Base-by-base conservation (phyloP, 2,888 invertebrate genomes). In the Cyclophora albipunctata region DNA sequence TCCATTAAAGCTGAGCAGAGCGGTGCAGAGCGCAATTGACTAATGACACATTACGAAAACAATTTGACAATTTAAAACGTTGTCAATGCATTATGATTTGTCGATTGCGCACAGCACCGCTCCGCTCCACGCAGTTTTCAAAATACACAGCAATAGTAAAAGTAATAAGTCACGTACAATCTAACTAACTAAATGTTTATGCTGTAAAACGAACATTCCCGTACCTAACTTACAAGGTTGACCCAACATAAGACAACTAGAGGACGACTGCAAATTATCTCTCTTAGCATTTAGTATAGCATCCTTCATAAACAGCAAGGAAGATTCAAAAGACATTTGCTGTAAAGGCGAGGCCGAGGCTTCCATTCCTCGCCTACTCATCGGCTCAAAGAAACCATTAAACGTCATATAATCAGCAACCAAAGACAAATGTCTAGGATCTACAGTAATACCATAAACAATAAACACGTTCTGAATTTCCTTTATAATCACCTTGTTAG, bases 391-490 rank as follows among this genome's bases (percentile, higher is more conserved):
- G 1, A 90, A 87, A 0, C 99, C 99, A 67, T 95, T 95, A 65
- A 93, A 97, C 0, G 98, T 99, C 99, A 99, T 99, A 75, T 98
- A 99, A 84, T 99, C 99, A 0, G 99, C 96, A 48, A 99, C 92
- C 3, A 99, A 86, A 0, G 93, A 92, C 67, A 99, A 90, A 91
- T 99, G 99, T 34, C 99, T 91, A 0, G 95, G 93, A 84, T 99
- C 97, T 3, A 99, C 98, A 5, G 93, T 92, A 68, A 99, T 99
- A 34, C 98, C 98, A 69, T 99, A 99, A 1, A 97, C 97, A 62
- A 95, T 95, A 81, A 99, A 99, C 40, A 99, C 99, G 72, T 96
- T 95, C 76, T 95, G 93, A 45, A 99, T 94, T 90, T 99, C 99
- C 83, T 94, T 96, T 6, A 97, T 94, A 51, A 99, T 95, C 3